phyloP scores from a whole-genome alignment of 2,888 invertebrate species.

The Morinoia aosen region DNA sequence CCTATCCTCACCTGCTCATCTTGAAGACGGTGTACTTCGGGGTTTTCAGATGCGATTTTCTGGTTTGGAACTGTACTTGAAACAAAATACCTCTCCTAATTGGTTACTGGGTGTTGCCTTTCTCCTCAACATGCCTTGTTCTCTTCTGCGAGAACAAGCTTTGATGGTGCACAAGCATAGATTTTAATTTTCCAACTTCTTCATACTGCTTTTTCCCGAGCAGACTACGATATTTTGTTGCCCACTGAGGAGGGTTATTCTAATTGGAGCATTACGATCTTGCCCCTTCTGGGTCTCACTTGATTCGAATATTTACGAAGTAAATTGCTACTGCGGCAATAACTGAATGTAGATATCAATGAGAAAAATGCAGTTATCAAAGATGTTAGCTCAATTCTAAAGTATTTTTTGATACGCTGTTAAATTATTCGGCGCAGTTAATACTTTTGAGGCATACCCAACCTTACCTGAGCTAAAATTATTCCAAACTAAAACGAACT shows the following conservation, averaged over 20 bases:
- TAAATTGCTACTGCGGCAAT: background rate
- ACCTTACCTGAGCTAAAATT: too few species aligned
- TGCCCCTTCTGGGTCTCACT: background rate
- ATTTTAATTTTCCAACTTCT: background rate
- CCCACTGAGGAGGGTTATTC: background rate
- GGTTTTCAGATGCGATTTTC: too few species aligned
- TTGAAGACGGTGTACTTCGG: too few species aligned
- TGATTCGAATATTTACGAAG: background rate
- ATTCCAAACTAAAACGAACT: too few species aligned
- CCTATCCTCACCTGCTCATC: too few species aligned
- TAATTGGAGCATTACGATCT: background rate
- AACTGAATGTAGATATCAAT: background rate
- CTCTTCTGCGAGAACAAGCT: background rate
- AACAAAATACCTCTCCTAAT: background rate
- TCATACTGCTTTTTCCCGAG: background rate
- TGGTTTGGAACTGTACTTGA: too few species aligned
- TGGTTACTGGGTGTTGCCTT: background rate
- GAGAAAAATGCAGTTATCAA: too few species aligned
- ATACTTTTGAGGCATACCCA: too few species aligned
- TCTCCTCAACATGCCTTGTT: background rate
- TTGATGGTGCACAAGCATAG: background rate
- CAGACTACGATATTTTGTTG: background rate
- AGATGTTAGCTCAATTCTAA: too few species aligned
- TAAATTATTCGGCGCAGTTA: too few species aligned
- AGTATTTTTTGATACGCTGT: too few species aligned